Evolutionary conservation across 2,113 vertebrate species (phyloP).

Genomic region (Onychorhynchus coronatus): DNA sequence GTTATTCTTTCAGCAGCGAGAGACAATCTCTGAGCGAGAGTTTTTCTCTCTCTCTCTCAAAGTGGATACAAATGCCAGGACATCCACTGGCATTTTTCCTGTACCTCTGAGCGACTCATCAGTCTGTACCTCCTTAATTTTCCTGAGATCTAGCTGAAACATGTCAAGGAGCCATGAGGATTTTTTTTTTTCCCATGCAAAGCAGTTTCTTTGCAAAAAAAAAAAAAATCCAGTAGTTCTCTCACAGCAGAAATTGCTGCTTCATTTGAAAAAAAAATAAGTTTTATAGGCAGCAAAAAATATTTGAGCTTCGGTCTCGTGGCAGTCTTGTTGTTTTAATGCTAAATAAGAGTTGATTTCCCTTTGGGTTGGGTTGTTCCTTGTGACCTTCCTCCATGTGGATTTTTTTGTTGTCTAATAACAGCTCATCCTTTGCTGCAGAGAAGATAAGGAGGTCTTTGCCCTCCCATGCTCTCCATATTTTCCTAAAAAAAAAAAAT

Average conservation of each 20-base stretch:
- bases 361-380: not conserved
- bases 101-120: slow-evolving; percentile 64
- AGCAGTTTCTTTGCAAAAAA: slow-evolving; percentile 35
- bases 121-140: slow-evolving; percentile 61
- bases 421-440: not conserved
- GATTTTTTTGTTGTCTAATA: not conserved
- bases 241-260: not conserved
- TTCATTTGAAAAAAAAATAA: not conserved
- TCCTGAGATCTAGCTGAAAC: slow-evolving; percentile 62
- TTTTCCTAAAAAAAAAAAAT: not conserved
- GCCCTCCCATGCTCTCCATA: not conserved
- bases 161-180: slow-evolving; percentile 58
- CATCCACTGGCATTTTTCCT: slow-evolving; percentile 64
- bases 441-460: not conserved
- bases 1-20: slow-evolving; percentile 5
- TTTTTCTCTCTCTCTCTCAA: not conserved
- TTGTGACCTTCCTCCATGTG: not conserved
- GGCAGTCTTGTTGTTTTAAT: not conserved
- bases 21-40: not conserved
- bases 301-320: not conserved
- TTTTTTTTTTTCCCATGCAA: slow-evolving; percentile 55
- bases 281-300: not conserved
- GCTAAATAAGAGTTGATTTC: not conserved
- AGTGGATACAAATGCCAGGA: slow-evolving; percentile 46
- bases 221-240: not conserved